Conservation (phyloP, 2,797 vertebrate genomes). For the Chiropotes sagulatus region DNA sequence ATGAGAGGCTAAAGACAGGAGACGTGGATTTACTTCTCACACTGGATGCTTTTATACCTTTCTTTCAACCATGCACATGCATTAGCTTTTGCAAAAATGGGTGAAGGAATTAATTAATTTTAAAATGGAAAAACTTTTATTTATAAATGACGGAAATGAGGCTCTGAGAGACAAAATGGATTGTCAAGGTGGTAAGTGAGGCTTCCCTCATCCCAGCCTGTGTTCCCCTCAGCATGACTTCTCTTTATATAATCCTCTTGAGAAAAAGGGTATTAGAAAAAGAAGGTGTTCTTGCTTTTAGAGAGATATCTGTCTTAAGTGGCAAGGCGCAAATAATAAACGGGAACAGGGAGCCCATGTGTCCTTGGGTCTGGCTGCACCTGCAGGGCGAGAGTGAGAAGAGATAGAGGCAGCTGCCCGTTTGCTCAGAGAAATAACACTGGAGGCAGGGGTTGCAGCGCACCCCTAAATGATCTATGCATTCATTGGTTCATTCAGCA, state of each 20-base stretch:
- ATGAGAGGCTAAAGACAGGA: too few species aligned
- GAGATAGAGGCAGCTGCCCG: neutral
- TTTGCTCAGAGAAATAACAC: neutral
- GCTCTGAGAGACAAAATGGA: neutral
- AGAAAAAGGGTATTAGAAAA: neutral
- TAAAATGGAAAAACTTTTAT: neutral
- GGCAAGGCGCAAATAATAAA: neutral
- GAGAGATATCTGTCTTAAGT: neutral
- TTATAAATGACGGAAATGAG: neutral
- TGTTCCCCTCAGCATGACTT: neutral
- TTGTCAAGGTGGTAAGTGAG: too few species aligned
- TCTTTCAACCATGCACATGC: neutral
- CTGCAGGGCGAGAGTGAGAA: neutral
- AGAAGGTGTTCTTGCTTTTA: neutral
- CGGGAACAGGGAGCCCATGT: too few species aligned
- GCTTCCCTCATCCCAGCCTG: neutral
- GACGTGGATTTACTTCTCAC: neutral
- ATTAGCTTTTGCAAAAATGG: neutral
- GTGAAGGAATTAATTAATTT: neutral
- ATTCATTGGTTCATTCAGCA: neutral
- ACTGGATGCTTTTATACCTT: neutral
- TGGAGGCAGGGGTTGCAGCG: neutral
- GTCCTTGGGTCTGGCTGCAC: neutral
- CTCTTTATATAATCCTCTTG: neutral
- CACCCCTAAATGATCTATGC: neutral